These are phyloP conservation scores for Himalopsyche tibetana DNA, from an alignment of 2,888 invertebrate genomes.

Conservation along the genomic window DNA sequence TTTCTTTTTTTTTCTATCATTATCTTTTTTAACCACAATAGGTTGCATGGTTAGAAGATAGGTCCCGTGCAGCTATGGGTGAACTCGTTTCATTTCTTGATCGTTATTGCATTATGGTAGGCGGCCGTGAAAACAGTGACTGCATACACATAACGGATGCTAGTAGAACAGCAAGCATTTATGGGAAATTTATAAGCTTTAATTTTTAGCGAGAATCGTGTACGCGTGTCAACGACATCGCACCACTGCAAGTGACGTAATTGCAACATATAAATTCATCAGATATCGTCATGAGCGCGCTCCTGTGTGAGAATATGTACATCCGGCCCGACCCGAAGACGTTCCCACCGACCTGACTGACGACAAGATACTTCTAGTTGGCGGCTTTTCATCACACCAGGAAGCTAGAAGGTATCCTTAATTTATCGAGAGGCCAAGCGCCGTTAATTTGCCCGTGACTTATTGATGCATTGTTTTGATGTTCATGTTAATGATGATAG, in stretches of 20 bases:
- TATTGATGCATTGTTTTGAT: background rate
- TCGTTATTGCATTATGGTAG: no score
- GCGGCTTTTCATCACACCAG: background rate
- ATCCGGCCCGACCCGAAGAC: constrained; percentile 57
- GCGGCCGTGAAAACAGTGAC: no score
- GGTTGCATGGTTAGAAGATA: no score
- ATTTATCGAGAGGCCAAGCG: background rate
- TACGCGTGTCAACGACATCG: background rate
- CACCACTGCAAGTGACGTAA: constrained; percentile 44
- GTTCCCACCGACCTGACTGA: background rate
- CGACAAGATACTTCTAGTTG: background rate
- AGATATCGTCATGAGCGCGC: constrained; percentile 46
- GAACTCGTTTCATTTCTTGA: no score
- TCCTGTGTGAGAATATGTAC: constrained; percentile 60
- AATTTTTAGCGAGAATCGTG: no score
- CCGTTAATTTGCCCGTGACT: background rate
- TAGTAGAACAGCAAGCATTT: no score
- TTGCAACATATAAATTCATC: constrained; percentile 57
- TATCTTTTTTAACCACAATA: no score
- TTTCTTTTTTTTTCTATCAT: no score
- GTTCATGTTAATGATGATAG: background rate
- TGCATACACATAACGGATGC: no score
- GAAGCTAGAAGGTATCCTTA: background rate
- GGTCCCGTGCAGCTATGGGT: no score
- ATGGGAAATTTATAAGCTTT: no score